These are phyloP conservation scores for Astyanax mexicanus DNA, from an alignment of 2,797 vertebrate species.

Conservation along the genomic window DNA sequence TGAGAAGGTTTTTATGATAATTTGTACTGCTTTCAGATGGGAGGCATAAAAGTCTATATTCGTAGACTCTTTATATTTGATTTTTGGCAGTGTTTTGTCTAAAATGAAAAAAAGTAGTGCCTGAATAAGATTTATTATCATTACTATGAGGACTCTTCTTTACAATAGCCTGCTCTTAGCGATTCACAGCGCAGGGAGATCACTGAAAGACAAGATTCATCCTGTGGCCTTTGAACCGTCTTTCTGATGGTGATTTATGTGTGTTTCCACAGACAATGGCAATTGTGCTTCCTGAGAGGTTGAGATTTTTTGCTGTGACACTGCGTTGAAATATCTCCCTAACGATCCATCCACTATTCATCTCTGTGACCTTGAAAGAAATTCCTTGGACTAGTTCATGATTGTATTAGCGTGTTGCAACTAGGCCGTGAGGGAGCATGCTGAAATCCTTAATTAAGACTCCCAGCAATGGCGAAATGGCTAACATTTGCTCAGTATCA, in stretches of 20 bases:
- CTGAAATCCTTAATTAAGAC: slow-evolving; percentile 34
- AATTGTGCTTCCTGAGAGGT: slow-evolving; percentile 25
- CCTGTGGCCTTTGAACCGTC: neutral
- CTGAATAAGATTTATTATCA: neutral
- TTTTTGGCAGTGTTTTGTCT: neutral
- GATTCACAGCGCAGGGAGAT: neutral
- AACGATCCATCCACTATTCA: slow-evolving; percentile 13
- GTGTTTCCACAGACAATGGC: slow-evolving; percentile 12
- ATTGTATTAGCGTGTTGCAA: slow-evolving; percentile 5
- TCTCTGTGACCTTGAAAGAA: slow-evolving; percentile 32
- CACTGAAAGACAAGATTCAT: slow-evolving; percentile 12
- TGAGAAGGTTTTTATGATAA: neutral
- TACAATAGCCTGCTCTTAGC: neutral
- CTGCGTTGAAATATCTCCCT: slow-evolving; percentile 18
- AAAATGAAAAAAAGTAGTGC: neutral
- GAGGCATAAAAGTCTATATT: neutral
- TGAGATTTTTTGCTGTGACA: slow-evolving; percentile 25
- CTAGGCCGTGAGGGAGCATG: slow-evolving; percentile 15
- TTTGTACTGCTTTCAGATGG: neutral
- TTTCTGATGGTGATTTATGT: slow-evolving; percentile 15
- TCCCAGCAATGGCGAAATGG: slow-evolving; percentile 15
- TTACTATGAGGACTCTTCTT: neutral
- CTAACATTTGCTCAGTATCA: slow-evolving; percentile 31
- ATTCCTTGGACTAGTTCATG: slow-evolving; percentile 19
- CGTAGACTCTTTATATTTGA: neutral